These are phyloP conservation scores for Atrina japonica DNA, from an alignment of 2,888 invertebrate genomes.

Conservation along the genomic window DNA sequence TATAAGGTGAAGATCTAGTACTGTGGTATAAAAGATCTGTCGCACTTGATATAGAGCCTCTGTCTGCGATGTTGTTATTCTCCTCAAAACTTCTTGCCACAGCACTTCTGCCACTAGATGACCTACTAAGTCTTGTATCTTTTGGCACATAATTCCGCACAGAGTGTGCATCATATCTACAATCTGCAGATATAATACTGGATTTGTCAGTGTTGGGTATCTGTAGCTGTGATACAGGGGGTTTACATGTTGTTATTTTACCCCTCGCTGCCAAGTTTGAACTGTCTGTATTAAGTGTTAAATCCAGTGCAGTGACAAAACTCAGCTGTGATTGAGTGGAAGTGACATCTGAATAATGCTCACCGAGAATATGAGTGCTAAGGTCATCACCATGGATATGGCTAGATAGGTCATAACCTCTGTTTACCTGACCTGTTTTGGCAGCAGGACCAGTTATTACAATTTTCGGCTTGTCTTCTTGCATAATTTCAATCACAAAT, in stretches of 20 bases:
- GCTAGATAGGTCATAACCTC: conserved; percentile 56
- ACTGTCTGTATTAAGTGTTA: conserved; percentile 29
- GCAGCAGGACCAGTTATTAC: conserved; percentile 63
- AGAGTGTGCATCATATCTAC: not conserved
- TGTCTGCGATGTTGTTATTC: conserved; percentile 13
- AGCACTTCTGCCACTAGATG: not conserved
- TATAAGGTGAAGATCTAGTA: conserved; percentile 4
- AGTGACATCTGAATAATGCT: not conserved
- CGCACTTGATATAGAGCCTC: not conserved
- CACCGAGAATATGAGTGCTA: not conserved
- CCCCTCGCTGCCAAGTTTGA: conserved; percentile 35
- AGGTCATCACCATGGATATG: conserved; percentile 22
- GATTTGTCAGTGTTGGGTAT: conserved; percentile 25
- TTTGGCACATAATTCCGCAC: not conserved
- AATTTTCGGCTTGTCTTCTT: conserved; percentile 66
- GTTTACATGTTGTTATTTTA: conserved; percentile 35
- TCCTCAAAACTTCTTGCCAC: conserved; percentile 2
- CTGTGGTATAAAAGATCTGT: not conserved
- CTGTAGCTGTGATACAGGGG: conserved; percentile 29
- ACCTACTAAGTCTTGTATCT: not conserved
- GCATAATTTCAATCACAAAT: conserved; percentile 60
- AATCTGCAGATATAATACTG: conserved; percentile 11
- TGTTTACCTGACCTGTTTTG: conserved; percentile 59
- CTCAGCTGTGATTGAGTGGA: conserved; percentile 45
- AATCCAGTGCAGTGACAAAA: conserved; percentile 52